A percentile compares a stretch with the other conserved stretches of the same genome.
Conservation (phyloP, 2,797 vertebrate genomes). For the Propithecus perrieri region DNA sequence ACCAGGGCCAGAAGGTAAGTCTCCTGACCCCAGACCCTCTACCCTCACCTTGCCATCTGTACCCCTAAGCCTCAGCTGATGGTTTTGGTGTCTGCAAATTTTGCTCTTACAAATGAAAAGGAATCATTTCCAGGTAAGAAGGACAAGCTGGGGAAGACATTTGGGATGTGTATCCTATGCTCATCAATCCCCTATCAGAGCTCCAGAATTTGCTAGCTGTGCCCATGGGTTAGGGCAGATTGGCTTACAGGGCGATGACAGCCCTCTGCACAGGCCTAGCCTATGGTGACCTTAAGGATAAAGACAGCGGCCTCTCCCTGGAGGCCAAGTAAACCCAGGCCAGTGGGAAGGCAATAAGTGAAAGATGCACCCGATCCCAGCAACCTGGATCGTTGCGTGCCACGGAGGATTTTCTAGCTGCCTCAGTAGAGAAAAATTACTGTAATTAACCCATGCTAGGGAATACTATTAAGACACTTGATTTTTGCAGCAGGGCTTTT, state of each 20-base stretch:
- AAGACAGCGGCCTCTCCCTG: background rate
- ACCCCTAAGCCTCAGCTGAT: background rate
- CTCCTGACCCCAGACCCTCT: background rate
- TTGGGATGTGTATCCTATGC: rapidly evolving
- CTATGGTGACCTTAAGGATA: background rate
- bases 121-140: background rate
- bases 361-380: conserved; percentile 18
- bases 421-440: conserved; percentile 67
- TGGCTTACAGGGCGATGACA: rapidly evolving
- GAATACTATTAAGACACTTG: conserved; percentile 79
- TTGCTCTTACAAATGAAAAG: background rate
- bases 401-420: conserved; percentile 71
- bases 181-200: rapidly evolving
- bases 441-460: conserved; percentile 73
- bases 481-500: conserved; percentile 36
- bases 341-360: background rate
- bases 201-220: background rate
- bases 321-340: background rate
- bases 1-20: background rate
- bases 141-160: background rate
- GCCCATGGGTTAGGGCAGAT: background rate
- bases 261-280: background rate
- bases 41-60: background rate
- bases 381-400: background rate
- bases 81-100: background rate